Conservation (phyloP, 2,888 invertebrate genomes). For the Leptogaster cylindrica region DNA sequence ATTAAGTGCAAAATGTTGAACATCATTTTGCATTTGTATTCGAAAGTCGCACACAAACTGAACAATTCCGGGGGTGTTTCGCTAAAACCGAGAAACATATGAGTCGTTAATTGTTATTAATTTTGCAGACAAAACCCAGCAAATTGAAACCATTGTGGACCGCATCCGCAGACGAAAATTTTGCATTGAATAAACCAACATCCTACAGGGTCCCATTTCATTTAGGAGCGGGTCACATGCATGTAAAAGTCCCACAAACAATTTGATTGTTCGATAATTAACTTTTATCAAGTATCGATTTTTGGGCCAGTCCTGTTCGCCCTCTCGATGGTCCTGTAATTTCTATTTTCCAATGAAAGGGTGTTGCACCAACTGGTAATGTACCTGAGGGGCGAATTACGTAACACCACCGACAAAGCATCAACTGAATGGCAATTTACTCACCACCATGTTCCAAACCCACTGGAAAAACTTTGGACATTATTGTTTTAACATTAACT, state of each 20-base stretch:
- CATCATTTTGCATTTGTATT: conserved; percentile 1
- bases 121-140: conserved; percentile 40
- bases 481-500: conserved; percentile 43
- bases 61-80: conserved; percentile 15
- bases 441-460: too few relatives aligned
- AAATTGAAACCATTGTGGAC: conserved; percentile 47
- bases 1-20: too few relatives aligned
- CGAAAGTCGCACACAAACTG: conserved; percentile 1
- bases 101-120: conserved; percentile 46
- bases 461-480: conserved; percentile 36
- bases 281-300: conserved; percentile 47
- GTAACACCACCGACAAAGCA: conserved; percentile 14
- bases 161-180: conserved; percentile 32
- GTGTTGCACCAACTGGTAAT: neutral
- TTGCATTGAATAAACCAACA: neutral
- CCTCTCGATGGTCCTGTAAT: conserved; percentile 19
- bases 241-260: conserved; percentile 41
- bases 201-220: neutral
- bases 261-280: conserved; percentile 46
- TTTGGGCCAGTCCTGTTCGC: conserved; percentile 30
- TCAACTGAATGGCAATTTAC: conserved; percentile 29
- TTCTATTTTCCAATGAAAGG: conserved; percentile 3
- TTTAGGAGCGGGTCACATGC: neutral
- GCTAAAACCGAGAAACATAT: conserved; percentile 42
- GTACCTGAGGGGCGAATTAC: conserved; percentile 35